These are phyloP conservation scores for Clarias macrocephalus DNA, from an alignment of 2,113 vertebrate genomes.

Conservation along the genomic window DNA sequence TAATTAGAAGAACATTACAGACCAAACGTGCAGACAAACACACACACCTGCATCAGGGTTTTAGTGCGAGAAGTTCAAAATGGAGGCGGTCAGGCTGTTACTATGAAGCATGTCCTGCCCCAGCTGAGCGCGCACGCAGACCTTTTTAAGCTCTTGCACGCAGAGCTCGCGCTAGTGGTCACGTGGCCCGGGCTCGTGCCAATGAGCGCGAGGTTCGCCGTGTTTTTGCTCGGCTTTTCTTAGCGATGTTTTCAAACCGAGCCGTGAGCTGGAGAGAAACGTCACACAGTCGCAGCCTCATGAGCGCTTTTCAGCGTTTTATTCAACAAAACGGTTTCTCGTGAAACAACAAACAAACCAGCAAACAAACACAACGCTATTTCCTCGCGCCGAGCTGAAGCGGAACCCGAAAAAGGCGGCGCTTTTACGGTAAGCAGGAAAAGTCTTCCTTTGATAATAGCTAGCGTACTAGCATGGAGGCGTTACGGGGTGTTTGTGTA, in stretches of 20 bases:
- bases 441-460: background rate
- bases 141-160: constrained; percentile 60
- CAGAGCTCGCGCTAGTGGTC: constrained; percentile 52
- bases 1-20: background rate
- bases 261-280: constrained; percentile 63
- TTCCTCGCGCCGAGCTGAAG: background rate
- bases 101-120: constrained; percentile 44
- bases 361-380: background rate
- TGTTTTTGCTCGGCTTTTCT: constrained; percentile 75
- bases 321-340: constrained; percentile 20
- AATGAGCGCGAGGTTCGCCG: constrained; percentile 65
- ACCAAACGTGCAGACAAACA: background rate
- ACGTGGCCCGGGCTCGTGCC: constrained; percentile 62
- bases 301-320: constrained; percentile 63
- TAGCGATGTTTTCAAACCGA: constrained; percentile 79
- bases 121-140: constrained; percentile 63
- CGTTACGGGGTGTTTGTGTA: background rate
- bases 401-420: constrained; percentile 38
- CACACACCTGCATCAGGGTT: background rate
- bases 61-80: background rate
- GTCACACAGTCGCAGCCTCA: constrained; percentile 70
- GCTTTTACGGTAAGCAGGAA: constrained; percentile 66
- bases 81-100: background rate
- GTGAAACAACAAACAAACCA: background rate
- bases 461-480: constrained; percentile 62